Evolutionary conservation across 2,888 invertebrate species (phyloP).

Genomic region (Cheilosia soror): DNA sequence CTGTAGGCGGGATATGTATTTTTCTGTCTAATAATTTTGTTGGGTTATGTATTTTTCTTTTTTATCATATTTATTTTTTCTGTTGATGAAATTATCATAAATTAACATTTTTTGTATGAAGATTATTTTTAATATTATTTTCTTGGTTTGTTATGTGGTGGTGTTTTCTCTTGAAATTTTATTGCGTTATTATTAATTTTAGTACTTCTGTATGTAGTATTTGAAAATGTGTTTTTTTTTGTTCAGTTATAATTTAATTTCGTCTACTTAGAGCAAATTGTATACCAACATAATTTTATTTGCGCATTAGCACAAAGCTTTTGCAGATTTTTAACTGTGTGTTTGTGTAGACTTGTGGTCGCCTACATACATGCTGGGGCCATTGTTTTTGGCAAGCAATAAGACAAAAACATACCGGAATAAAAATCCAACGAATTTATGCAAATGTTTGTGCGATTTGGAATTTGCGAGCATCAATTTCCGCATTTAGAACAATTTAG

Average conservation of each 20-base stretch:
- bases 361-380: conserved; percentile 36
- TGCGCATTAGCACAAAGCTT: conserved; percentile 38
- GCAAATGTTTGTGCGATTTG: conserved; percentile 14
- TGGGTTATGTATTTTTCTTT: conserved; percentile 1
- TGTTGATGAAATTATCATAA: conserved; percentile 61
- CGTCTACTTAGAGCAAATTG: conserved; percentile 37
- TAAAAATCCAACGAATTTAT: conserved; percentile 17
- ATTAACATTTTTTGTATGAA: conserved; percentile 54
- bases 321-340: background rate
- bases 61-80: conserved; percentile 16
- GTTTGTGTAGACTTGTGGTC: conserved; percentile 6
- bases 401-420: conserved; percentile 4
- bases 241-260: background rate
- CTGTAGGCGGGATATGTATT: conserved; percentile 41
- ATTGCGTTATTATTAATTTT: conserved; percentile 58
- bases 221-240: conserved; percentile 18
- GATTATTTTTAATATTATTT: conserved; percentile 34
- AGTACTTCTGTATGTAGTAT: background rate
- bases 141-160: conserved; percentile 33
- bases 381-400: conserved; percentile 38
- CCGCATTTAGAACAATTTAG: background rate
- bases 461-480: background rate
- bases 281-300: conserved; percentile 42
- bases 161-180: conserved; percentile 49
- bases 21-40: conserved; percentile 28